A percentile compares a stretch with the other conserved stretches of the same genome.
Conservation (phyloP, 1,140 invertebrate species). For the Phymorhynchus buccinoides region DNA sequence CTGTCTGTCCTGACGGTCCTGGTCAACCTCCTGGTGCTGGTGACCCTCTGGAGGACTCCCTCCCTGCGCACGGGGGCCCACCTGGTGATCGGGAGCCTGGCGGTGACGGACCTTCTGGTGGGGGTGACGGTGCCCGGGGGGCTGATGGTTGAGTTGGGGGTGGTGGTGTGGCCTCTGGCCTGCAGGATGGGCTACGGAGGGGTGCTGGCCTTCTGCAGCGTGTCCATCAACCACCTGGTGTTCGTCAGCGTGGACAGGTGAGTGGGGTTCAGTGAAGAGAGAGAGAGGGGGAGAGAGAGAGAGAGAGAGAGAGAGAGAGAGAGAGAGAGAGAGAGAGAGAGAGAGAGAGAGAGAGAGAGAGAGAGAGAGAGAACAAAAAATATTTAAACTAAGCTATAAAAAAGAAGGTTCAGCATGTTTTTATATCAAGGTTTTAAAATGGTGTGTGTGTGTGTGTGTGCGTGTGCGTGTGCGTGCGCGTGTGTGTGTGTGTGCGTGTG, state of each 20-base stretch:
- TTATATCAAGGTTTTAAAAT: too few relatives aligned
- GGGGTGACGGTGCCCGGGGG: not conserved
- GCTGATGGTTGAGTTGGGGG: constrained; percentile 10
- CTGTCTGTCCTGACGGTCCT: constrained; percentile 22
- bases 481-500: constrained; percentile 7
- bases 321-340: too few relatives aligned
- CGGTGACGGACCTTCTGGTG: constrained; percentile 34
- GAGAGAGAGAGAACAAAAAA: not conserved
- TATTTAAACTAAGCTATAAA: too few relatives aligned
- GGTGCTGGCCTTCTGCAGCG: constrained; percentile 28
- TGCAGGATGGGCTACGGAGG: constrained; percentile 27
- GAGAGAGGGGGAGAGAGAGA: too few relatives aligned
- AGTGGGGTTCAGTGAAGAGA: not conserved
- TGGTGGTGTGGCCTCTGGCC: not conserved
- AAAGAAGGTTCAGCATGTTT: too few relatives aligned
- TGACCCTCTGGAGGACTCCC: constrained; percentile 9
- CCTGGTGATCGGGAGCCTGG: constrained; percentile 38
- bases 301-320: too few relatives aligned
- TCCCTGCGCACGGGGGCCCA: constrained; percentile 19
- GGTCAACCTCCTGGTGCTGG: constrained; percentile 28
- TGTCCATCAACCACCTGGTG: constrained; percentile 39
- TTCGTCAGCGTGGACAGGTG: constrained; percentile 39
- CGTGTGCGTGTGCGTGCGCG: not conserved
- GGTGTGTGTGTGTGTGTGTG: not conserved
- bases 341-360: too few relatives aligned